Evolutionary conservation across 1,140 invertebrate species (phyloP).

Genomic region (Caerostris darwini): DNA sequence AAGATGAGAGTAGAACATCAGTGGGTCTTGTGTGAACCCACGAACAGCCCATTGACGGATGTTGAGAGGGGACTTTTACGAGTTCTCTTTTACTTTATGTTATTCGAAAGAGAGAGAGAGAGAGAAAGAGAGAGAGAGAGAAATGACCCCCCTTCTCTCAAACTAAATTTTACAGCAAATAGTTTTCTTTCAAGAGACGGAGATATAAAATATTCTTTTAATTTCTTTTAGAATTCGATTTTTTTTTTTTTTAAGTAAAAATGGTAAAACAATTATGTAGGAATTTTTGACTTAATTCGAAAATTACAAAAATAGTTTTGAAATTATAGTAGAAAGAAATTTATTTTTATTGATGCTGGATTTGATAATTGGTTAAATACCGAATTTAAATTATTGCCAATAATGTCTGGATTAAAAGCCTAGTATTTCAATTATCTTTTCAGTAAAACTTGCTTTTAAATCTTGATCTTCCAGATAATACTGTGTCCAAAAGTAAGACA

Average conservation of each 20-base stretch:
- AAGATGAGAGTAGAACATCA: no score
- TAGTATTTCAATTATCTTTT: no score
- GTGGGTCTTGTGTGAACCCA: no score
- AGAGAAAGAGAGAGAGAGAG: background rate
- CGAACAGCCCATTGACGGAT: no score
- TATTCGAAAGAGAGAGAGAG: background rate
- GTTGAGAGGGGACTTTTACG: no score
- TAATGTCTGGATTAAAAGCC: background rate
- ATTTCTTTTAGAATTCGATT: background rate
- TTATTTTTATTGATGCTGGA: background rate
- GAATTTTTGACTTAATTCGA: background rate
- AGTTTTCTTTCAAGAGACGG: background rate
- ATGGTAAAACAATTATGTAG: background rate
- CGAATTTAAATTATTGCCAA: background rate
- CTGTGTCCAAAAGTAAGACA: no score
- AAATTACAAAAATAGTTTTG: background rate
- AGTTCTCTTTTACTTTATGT: no score
- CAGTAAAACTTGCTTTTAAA: no score
- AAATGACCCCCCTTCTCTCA: background rate
- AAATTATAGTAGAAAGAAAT: background rate
- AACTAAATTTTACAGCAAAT: conserved; percentile 27
- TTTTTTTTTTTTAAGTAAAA: background rate
- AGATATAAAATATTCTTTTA: no score
- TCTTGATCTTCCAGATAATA: no score
- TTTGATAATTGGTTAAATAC: background rate